Conservation (phyloP, 1,140 invertebrate genomes). For the Physella acuta region DNA sequence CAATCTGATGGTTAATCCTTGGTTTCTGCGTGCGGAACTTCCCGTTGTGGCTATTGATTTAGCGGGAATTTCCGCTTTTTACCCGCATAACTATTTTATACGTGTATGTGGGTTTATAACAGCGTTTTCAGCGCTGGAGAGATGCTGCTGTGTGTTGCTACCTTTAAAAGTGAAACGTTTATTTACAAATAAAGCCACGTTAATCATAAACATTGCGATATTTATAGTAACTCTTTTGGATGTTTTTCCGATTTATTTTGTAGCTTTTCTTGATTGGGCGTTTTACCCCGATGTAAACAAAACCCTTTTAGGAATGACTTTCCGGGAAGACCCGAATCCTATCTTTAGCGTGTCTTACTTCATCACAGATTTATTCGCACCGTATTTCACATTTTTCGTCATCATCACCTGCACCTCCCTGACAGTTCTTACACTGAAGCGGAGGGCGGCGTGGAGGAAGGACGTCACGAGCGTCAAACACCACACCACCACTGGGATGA, state of each 20-base stretch:
- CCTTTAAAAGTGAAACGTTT: background rate
- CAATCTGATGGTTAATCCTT: no score
- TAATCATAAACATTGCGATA: background rate
- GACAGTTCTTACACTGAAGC: background rate
- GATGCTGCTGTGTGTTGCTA: background rate
- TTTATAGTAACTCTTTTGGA: background rate
- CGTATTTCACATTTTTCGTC: background rate
- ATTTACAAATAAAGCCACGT: background rate
- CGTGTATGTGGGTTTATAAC: background rate
- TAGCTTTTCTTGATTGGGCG: background rate
- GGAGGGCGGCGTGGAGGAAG: background rate
- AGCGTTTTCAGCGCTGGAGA: background rate
- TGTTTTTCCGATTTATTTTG: background rate
- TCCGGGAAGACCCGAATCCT: background rate
- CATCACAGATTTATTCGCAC: background rate
- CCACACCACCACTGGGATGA: no score
- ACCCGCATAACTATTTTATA: background rate
- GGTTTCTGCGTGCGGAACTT: background rate
- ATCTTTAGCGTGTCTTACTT: background rate
- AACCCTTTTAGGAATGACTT: constrained; percentile 5
- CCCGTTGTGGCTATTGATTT: background rate
- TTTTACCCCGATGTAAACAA: constrained; percentile 4
- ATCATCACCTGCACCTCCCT: constrained; percentile 14
- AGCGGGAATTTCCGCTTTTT: background rate
- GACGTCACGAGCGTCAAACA: background rate